Base-by-base conservation (phyloP, 2,888 invertebrate genomes). In the Eupeodes luniger region DNA sequence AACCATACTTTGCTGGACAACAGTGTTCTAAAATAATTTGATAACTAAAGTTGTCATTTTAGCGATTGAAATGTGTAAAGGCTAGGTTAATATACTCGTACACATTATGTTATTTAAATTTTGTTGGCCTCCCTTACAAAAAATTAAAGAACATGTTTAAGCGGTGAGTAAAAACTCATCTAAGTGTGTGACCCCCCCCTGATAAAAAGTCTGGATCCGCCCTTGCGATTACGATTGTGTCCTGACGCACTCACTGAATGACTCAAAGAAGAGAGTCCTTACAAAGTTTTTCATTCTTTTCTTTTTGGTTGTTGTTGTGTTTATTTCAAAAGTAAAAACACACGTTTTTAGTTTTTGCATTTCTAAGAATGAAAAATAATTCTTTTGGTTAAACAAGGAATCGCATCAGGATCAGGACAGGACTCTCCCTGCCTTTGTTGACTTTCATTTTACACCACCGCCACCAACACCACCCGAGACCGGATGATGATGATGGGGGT, bases 371-470 rank as follows among this genome's bases (percentile, higher is more conserved):
- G 75, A 86, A 82, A 82, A 70, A 16, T 55, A 44, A 49, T 72
- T 3, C 19, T 61, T 61, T 53, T 59, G 11, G 12, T 10, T 27
- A 16, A 69, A 74, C 19, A 69, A 64, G 11, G 36, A 55, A 49
- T 49, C 64, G 44, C 66, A 40, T 9, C 40, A 40, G 40, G 9
- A 40, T 5, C 40, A 40, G 40, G 85, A 59, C 40, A 40, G 40
- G 85, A 59, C 76, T 81, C 76, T 81, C 76, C 49, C 75, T 75
- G 66, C 77, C 74, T 77, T 84, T 87, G 81, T 87, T 87, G 80
- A 87, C 66, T 87, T 57, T 77, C 72, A n/a, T 76, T 80, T 77
- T 6, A 27, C 51, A 78, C 59, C 3, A 27, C 74, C 76, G 59
- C 59, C 40, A 5, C 1, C 40, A 40, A 53, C 40, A 5, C 1